Evolutionary conservation across 2,888 invertebrate genomes (phyloP).

Genomic region (Leptopilina myrica): DNA sequence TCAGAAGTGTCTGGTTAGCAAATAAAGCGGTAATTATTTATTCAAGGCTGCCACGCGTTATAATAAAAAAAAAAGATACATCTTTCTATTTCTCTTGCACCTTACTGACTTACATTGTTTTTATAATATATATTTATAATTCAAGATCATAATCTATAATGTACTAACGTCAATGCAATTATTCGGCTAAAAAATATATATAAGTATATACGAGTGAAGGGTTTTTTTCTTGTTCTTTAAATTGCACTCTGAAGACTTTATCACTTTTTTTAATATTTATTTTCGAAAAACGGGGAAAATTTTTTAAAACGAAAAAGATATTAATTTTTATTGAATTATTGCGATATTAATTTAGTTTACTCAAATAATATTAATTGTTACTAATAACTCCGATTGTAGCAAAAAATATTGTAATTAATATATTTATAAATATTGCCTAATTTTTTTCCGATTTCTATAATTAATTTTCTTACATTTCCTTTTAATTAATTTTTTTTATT

Average conservation of each 20-base stretch:
- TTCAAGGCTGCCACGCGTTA: conserved; percentile 25
- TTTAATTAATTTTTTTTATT: no score
- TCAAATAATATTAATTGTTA: no score
- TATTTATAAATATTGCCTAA: no score
- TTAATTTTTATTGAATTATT: no score
- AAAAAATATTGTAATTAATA: no score
- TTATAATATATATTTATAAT: conserved; percentile 18
- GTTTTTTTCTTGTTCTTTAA: background rate
- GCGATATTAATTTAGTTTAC: no score
- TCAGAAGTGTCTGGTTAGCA: conserved; percentile 27
- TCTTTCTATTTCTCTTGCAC: background rate
- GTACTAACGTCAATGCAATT: background rate
- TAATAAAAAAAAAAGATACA: conserved; percentile 16
- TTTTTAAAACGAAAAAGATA: no score
- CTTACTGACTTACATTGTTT: conserved; percentile 9
- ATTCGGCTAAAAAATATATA: background rate
- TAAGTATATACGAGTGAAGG: no score
- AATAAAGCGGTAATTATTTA: conserved; percentile 36
- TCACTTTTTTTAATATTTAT: background rate
- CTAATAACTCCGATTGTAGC: no score
- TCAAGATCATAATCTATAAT: conserved; percentile 2
- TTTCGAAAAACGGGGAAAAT: background rate
- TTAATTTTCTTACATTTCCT: no score
- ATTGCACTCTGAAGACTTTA: background rate
- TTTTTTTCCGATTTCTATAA: no score